These are phyloP conservation scores for Xenopus laevis DNA, from an alignment of 2,113 vertebrate genomes.

Conservation along the genomic window DNA sequence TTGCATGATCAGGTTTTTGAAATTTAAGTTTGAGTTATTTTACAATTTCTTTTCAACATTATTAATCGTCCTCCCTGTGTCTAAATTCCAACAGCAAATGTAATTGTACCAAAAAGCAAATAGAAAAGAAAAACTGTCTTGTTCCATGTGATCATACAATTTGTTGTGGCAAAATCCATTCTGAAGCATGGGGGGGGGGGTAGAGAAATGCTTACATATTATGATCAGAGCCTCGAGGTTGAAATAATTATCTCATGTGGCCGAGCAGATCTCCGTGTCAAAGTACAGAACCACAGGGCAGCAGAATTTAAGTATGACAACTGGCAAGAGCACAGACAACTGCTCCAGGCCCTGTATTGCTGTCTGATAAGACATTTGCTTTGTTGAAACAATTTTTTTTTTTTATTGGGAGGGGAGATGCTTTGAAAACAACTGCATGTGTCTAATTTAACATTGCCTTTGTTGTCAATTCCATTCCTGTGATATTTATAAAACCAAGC, in stretches of 20 bases:
- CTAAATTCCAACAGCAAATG: too few relatives aligned
- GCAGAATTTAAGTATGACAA: conserved; percentile 81
- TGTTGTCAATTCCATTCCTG: conserved; percentile 81
- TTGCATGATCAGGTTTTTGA: too few relatives aligned
- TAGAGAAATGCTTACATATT: neutral
- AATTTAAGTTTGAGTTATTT: too few relatives aligned
- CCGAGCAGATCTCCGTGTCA: conserved; percentile 80
- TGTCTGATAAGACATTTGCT: conserved; percentile 80
- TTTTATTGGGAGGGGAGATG: neutral
- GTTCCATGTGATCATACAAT: too few relatives aligned
- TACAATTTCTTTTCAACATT: too few relatives aligned
- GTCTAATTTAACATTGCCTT: conserved; percentile 85
- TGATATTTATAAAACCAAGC: conserved; percentile 81
- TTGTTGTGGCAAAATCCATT: neutral
- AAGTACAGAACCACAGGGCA: conserved; percentile 77
- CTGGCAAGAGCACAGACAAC: conserved; percentile 88
- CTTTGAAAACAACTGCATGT: conserved; percentile 74
- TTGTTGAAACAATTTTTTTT: conserved; percentile 70
- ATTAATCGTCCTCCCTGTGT: too few relatives aligned
- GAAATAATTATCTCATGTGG: conserved; percentile 86
- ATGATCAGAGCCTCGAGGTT: conserved; percentile 76
- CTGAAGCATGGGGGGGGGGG: neutral
- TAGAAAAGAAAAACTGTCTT: too few relatives aligned
- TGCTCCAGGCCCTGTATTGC: conserved; percentile 83
- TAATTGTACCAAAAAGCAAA: too few relatives aligned